A percentile compares a stretch with the other conserved stretches of the same genome.
Conservation (phyloP, 2,113 vertebrate genomes). For the Corynorhinus townsendii region DNA sequence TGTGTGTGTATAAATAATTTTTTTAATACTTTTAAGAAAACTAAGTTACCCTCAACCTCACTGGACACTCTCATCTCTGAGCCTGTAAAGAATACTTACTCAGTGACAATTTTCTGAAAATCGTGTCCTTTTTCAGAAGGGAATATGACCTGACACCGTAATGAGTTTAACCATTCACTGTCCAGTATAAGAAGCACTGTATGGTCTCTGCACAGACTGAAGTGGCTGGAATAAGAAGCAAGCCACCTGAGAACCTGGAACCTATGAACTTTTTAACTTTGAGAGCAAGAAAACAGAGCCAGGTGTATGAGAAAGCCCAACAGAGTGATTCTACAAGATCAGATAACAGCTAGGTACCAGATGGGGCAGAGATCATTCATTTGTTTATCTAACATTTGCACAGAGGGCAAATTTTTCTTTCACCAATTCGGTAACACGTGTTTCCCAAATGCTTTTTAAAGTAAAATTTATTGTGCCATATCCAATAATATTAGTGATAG, state of each 20-base stretch:
- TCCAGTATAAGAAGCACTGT: background rate
- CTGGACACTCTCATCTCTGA: background rate
- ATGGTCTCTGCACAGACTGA: background rate
- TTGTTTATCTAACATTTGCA: background rate
- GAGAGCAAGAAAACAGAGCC: background rate
- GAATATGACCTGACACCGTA: background rate
- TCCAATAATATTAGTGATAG: background rate
- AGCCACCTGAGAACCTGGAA: background rate
- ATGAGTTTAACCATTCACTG: background rate
- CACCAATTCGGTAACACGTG: background rate
- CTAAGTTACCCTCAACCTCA: background rate
- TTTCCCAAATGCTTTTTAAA: constrained; percentile 25
- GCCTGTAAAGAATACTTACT: background rate
- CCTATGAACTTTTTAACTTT: background rate
- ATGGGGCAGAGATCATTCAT: background rate
- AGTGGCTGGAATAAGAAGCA: background rate
- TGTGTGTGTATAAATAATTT: too few species aligned
- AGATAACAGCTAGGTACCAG: background rate
- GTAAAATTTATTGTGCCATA: background rate
- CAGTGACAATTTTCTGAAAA: background rate
- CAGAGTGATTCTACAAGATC: background rate
- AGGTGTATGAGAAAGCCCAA: background rate
- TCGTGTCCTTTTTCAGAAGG: background rate
- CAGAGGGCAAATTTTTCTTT: background rate
- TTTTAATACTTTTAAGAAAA: background rate